phyloP scores from a whole-genome alignment of 2,888 invertebrate genomes.

The Aporophyla nigra region DNA sequence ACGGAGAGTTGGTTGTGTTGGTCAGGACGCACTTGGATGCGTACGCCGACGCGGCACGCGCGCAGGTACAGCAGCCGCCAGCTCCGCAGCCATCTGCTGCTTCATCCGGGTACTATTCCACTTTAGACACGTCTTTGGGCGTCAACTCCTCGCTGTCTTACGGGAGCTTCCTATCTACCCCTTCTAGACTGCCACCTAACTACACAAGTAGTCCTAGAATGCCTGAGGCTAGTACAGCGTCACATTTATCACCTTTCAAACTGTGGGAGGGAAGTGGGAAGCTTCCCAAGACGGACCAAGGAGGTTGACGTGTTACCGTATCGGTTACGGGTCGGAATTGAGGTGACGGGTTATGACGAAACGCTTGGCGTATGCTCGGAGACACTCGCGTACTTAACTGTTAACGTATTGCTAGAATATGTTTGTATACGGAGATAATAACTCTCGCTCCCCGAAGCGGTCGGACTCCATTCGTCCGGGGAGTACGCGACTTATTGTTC shows the following conservation, averaged over 20 bases:
- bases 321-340: slow-evolving; percentile 77
- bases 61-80: slow-evolving; percentile 82
- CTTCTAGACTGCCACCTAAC: slow-evolving; percentile 83
- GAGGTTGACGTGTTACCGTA: slow-evolving; percentile 81
- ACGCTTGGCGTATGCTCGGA: slow-evolving; percentile 73
- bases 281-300: slow-evolving; percentile 80
- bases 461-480: slow-evolving; percentile 70
- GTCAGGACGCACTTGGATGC: slow-evolving; percentile 88
- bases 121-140: slow-evolving; percentile 87
- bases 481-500: slow-evolving; percentile 88
- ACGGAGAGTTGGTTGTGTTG: slow-evolving; percentile 83
- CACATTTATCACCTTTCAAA: slow-evolving; percentile 85
- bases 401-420: slow-evolving; percentile 60
- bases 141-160: slow-evolving; percentile 88
- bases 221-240: slow-evolving; percentile 81
- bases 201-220: slow-evolving; percentile 87
- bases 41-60: slow-evolving; percentile 85
- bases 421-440: slow-evolving; percentile 83
- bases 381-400: slow-evolving; percentile 74
- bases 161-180: slow-evolving; percentile 86
- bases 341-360: slow-evolving; percentile 81
- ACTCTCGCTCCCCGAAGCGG: slow-evolving; percentile 82
- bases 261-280: slow-evolving; percentile 82
- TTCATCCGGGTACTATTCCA: slow-evolving; percentile 90
- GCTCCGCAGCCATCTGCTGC: slow-evolving; percentile 86